Conservation (phyloP, 2,113 vertebrate species). For the Myrmecophaga tridactyla region DNA sequence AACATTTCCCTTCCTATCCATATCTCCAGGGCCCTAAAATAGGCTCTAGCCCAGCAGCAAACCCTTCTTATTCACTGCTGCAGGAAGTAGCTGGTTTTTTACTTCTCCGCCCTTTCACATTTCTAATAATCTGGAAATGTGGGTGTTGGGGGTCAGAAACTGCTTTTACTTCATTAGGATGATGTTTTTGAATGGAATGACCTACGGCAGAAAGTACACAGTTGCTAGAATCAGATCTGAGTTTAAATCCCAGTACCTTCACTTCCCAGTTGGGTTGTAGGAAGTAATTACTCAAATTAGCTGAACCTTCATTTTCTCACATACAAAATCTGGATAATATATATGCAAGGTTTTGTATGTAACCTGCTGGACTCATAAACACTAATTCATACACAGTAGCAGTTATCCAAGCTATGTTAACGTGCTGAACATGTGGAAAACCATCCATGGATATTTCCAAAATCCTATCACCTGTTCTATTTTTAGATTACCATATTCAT, state of each 20-base stretch:
- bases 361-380: not conserved
- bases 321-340: not conserved
- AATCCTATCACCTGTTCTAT: not conserved
- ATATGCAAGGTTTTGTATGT: not conserved
- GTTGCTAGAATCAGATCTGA: not conserved
- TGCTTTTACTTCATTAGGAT: not conserved
- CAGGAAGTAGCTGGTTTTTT: not conserved
- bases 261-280: rapidly evolving
- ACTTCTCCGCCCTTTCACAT: not conserved
- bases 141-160: not conserved
- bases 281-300: not conserved
- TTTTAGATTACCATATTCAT: not conserved
- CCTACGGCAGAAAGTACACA: not conserved
- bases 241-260: not conserved
- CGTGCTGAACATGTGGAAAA: not conserved
- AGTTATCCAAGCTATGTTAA: not conserved
- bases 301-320: not conserved
- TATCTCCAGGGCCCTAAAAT: not conserved
- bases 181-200: not conserved
- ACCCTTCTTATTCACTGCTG: not conserved
- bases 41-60: not conserved
- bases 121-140: not conserved
- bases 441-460: not conserved
- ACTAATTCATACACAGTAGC: not conserved
- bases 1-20: not conserved